phyloP scores from a whole-genome alignment of 2,888 invertebrate species.

The Leistus spinibarbis region DNA sequence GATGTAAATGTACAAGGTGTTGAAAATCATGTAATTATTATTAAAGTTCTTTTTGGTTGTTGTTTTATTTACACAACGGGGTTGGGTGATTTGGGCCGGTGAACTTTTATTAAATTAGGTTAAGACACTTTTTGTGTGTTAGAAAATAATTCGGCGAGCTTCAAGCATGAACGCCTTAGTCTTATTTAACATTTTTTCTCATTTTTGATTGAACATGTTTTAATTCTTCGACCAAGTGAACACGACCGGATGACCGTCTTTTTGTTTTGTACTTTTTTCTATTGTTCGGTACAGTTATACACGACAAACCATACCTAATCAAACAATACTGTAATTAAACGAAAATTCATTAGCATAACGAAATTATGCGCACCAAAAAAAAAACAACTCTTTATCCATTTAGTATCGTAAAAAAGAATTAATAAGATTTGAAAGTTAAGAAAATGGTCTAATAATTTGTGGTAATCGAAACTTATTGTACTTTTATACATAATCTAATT shows the following conservation, averaged over 20 bases:
- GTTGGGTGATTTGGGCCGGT: too few species aligned
- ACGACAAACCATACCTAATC: background rate
- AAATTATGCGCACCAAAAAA: background rate
- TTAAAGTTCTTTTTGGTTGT: too few species aligned
- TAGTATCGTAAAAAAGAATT: too few species aligned
- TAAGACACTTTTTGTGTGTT: too few species aligned
- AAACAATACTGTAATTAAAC: background rate
- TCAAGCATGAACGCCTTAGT: background rate
- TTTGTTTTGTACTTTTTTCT: background rate
- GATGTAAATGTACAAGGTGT: too few species aligned
- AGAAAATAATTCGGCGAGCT: background rate
- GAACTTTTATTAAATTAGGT: too few species aligned
- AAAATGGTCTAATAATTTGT: too few species aligned
- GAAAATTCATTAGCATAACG: background rate
- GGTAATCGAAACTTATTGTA: too few species aligned
- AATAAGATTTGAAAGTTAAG: too few species aligned
- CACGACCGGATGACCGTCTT: background rate
- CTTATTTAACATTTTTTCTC: background rate
- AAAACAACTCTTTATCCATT: background rate
- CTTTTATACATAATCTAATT: background rate
- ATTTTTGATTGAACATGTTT: background rate
- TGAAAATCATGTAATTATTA: too few species aligned
- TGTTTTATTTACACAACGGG: too few species aligned
- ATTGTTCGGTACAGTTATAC: background rate
- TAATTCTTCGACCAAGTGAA: background rate